A percentile compares a stretch with the other conserved stretches of the same genome.
These are phyloP conservation scores for Barnardius zonarius DNA, from an alignment of 2,113 vertebrate genomes.

Conservation along the genomic window DNA sequence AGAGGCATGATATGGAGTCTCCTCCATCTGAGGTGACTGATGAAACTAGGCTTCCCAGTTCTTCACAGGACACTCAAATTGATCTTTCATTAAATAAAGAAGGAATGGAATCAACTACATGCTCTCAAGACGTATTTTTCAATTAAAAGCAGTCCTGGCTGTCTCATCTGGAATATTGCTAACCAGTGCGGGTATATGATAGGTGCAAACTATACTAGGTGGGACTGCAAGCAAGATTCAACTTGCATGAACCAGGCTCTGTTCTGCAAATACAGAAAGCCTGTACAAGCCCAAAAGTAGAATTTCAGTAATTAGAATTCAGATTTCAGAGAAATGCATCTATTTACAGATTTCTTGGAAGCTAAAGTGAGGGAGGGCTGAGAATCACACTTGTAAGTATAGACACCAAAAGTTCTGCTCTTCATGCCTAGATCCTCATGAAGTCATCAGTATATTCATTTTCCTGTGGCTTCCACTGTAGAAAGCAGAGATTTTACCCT, in stretches of 20 bases:
- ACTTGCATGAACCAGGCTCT: background rate
- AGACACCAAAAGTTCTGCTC: background rate
- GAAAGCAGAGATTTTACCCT: background rate
- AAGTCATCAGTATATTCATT: background rate
- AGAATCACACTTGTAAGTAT: background rate
- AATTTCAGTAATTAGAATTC: background rate
- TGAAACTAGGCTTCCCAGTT: background rate
- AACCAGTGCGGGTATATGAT: rapidly evolving
- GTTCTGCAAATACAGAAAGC: background rate
- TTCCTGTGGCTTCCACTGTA: background rate
- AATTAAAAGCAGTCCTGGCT: background rate
- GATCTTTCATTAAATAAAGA: background rate
- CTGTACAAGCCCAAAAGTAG: background rate
- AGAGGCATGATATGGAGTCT: background rate
- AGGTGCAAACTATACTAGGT: background rate
- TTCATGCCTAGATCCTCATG: background rate
- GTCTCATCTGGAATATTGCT: background rate
- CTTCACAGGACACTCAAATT: background rate
- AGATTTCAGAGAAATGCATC: background rate
- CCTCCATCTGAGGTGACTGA: background rate
- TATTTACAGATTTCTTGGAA: background rate
- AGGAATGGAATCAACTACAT: background rate
- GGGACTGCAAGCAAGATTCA: background rate
- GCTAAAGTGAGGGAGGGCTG: background rate
- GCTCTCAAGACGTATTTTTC: background rate